phyloP scores from a whole-genome alignment of 2,113 vertebrate genomes.

The Alexandromys fortis region DNA sequence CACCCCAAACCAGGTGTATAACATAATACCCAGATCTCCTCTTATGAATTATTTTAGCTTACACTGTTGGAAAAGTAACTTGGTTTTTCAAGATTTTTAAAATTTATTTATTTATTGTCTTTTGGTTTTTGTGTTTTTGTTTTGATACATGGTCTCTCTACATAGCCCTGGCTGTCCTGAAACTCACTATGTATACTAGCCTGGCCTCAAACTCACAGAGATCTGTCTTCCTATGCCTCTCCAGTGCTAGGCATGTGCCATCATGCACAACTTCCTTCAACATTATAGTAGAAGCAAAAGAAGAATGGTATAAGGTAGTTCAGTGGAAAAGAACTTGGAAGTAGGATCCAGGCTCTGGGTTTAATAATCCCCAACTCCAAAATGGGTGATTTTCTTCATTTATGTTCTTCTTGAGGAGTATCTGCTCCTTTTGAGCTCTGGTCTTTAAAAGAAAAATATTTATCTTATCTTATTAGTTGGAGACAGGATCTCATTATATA shows the following conservation, averaged over 20 bases:
- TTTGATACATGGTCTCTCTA: not conserved
- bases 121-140: not conserved
- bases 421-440: conserved; percentile 19
- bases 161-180: not conserved
- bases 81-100: not conserved
- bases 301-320: not conserved
- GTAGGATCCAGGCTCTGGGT: not conserved
- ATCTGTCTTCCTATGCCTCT: not conserved
- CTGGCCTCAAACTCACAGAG: not conserved
- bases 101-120: not conserved
- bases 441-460: conserved; percentile 32
- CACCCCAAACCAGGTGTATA: not conserved
- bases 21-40: not conserved
- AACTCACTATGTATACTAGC: not conserved
- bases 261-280: not conserved
- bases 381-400: not conserved
- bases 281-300: not conserved
- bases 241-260: not conserved
- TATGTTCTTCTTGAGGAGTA: not conserved
- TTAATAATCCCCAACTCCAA: not conserved
- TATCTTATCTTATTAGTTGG: not conserved
- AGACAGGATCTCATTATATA: not conserved
- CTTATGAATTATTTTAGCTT: conserved; percentile 23
- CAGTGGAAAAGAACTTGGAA: not conserved
- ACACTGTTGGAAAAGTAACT: conserved; percentile 20